These are phyloP conservation scores for Neuroterus valhalla DNA, from an alignment of 1,140 invertebrate species.

Conservation along the genomic window DNA sequence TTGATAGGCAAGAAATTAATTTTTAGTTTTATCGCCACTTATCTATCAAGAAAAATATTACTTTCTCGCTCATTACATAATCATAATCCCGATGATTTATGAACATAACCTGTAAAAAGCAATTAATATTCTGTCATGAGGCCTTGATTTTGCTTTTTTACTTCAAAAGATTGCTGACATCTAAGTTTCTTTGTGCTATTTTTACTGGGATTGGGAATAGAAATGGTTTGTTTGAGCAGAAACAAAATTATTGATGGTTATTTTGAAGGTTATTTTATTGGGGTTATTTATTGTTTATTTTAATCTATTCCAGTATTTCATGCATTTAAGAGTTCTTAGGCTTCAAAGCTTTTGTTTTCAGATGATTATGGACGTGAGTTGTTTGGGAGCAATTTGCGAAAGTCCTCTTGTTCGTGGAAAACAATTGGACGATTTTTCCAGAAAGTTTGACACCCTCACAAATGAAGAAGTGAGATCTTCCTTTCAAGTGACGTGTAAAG, in stretches of 20 bases:
- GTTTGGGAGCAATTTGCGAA: slow-evolving; percentile 86
- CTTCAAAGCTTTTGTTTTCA: slow-evolving; percentile 69
- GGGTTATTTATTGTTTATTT: no score
- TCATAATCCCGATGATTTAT: slow-evolving; percentile 27
- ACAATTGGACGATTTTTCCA: slow-evolving; percentile 88
- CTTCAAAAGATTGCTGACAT: no score
- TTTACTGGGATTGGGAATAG: no score
- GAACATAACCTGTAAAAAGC: slow-evolving; percentile 25
- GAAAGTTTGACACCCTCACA: slow-evolving; percentile 86
- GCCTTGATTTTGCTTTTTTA: slow-evolving; percentile 32
- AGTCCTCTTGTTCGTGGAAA: slow-evolving; percentile 84
- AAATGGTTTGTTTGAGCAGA: no score
- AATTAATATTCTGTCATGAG: slow-evolving; percentile 27
- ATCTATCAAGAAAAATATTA: background rate
- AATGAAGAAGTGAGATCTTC: slow-evolving; percentile 86
- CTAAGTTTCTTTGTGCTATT: no score
- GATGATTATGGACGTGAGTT: slow-evolving; percentile 94
- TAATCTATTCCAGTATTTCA: no score
- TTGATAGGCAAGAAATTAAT: background rate
- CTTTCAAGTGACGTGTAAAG: slow-evolving; percentile 87
- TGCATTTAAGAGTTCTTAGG: no score
- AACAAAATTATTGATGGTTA: no score
- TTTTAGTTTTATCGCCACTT: background rate
- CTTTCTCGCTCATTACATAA: slow-evolving; percentile 31
- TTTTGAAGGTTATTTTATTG: no score